These are phyloP conservation scores for Nibea coibor DNA, from an alignment of 2,113 vertebrate genomes.

Conservation along the genomic window DNA sequence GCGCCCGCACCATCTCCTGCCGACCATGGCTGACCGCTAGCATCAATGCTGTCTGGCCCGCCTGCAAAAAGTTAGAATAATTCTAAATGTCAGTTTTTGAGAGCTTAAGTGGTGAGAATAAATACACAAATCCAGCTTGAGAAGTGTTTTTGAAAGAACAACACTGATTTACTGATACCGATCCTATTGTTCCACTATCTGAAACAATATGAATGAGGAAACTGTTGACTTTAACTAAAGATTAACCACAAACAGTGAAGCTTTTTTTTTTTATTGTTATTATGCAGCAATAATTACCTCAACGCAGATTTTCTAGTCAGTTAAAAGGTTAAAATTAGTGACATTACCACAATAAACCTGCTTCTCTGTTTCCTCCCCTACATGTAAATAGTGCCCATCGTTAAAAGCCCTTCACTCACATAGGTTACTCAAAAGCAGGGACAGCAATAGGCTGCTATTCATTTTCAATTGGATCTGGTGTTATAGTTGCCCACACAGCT, in stretches of 20 bases:
- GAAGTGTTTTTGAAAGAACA: background rate
- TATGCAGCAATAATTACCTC: background rate
- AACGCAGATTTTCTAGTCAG: background rate
- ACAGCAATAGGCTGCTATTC: background rate
- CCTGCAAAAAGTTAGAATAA: constrained; percentile 77
- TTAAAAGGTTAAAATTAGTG: background rate
- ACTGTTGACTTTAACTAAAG: background rate
- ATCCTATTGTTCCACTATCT: background rate
- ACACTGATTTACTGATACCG: background rate
- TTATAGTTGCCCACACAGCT: background rate
- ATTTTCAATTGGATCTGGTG: background rate
- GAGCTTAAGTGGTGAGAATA: background rate
- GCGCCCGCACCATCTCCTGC: constrained; percentile 92
- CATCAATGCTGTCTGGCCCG: constrained; percentile 95
- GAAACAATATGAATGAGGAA: background rate
- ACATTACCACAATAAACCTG: background rate
- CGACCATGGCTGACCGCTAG: constrained; percentile 92
- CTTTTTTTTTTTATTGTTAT: background rate
- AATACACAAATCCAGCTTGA: background rate
- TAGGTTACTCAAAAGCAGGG: background rate
- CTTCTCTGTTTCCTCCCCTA: too few species aligned
- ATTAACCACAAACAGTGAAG: background rate
- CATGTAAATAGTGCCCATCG: background rate
- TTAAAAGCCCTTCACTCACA: background rate
- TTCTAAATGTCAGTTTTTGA: background rate